These are phyloP conservation scores for Dicyrtoma fusca DNA, from an alignment of 2,888 invertebrate genomes.

Conservation along the genomic window DNA sequence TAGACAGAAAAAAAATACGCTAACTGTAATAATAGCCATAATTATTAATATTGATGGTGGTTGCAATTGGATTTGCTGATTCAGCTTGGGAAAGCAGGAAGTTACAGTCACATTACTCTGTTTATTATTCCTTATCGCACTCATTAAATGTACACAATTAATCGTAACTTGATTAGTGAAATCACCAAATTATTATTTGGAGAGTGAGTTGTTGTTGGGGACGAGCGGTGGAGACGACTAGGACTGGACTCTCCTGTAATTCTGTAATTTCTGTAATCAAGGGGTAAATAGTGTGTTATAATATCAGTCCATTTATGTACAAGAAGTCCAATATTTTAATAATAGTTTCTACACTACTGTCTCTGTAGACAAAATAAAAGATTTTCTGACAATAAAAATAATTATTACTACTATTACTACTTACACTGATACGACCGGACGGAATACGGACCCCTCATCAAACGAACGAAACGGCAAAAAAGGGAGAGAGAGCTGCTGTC, in stretches of 20 bases:
- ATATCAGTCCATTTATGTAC: not conserved
- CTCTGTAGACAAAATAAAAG: not conserved
- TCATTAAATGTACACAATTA: not conserved
- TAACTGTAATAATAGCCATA: not conserved
- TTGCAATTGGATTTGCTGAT: too few species aligned
- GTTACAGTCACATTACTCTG: not conserved
- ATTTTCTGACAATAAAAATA: too few species aligned
- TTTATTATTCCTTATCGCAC: not conserved
- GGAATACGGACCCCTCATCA: not conserved
- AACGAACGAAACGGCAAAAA: not conserved
- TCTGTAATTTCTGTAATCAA: not conserved
- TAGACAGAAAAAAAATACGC: not conserved
- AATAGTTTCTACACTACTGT: not conserved
- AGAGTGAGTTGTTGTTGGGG: not conserved
- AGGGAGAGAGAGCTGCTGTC: not conserved
- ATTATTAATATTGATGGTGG: too few species aligned
- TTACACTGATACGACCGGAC: not conserved
- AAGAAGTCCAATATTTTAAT: too few species aligned
- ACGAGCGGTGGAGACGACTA: not conserved
- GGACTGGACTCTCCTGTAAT: not conserved
- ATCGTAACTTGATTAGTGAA: slow-evolving; percentile 21
- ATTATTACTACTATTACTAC: not conserved
- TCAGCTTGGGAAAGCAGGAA: slow-evolving; percentile 15
- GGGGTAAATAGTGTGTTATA: too few species aligned
- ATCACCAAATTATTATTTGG: not conserved